These are phyloP conservation scores for Isotomurus palustris DNA, from an alignment of 2,888 invertebrate species.

Conservation along the genomic window DNA sequence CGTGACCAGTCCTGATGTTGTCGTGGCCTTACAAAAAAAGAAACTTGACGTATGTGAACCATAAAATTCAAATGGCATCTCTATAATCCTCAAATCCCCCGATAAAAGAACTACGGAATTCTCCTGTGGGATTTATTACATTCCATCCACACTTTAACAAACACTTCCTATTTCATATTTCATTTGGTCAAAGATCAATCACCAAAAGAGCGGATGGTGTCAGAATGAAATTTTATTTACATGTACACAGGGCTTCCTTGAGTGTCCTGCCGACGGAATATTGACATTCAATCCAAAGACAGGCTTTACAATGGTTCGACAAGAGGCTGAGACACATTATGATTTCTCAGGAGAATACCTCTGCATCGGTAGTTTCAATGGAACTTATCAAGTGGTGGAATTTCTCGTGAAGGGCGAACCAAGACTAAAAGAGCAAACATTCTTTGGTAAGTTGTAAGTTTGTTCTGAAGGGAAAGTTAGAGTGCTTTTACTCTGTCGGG, in stretches of 20 bases:
- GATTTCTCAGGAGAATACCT: slow-evolving; percentile 15
- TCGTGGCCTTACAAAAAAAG: slow-evolving; percentile 35
- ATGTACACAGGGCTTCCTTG: slow-evolving; percentile 31
- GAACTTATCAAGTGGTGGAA: slow-evolving; percentile 8
- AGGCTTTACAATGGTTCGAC: slow-evolving; percentile 31
- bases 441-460: too few relatives aligned
- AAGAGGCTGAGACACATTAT: slow-evolving; percentile 24
- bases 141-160: too few relatives aligned
- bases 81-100: too few relatives aligned
- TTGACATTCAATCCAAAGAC: slow-evolving; percentile 33
- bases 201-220: too few relatives aligned
- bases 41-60: slow-evolving; percentile 1
- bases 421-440: neutral
- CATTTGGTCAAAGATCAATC: too few relatives aligned
- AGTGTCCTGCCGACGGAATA: slow-evolving; percentile 34
- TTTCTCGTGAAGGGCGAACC: neutral
- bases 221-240: slow-evolving; percentile 1
- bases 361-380: slow-evolving; percentile 25
- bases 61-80: too few relatives aligned
- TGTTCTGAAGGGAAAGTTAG: too few relatives aligned
- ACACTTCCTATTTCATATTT: too few relatives aligned
- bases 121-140: too few relatives aligned
- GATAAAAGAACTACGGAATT: too few relatives aligned
- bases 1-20: slow-evolving; percentile 32
- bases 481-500: too few relatives aligned